Evolutionary conservation across 2,888 invertebrate genomes (phyloP).

Genomic region (Chrysolina oricalcia): DNA sequence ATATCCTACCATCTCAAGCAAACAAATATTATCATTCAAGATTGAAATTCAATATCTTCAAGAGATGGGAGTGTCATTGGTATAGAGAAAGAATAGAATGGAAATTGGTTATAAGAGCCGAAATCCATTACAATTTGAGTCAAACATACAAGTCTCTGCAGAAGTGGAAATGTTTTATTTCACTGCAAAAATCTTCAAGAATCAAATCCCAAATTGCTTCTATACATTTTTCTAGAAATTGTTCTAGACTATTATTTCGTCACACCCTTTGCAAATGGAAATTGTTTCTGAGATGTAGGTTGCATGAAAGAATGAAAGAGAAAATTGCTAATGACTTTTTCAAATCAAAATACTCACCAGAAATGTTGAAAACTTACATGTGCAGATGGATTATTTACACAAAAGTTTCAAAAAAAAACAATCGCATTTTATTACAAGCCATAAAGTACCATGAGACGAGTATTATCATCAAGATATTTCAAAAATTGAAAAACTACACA

Average conservation of each 20-base stretch:
- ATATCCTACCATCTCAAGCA: slow-evolving; percentile 60
- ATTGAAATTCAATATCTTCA: slow-evolving; percentile 54
- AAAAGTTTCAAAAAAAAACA: slow-evolving; percentile 44
- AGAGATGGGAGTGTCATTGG: slow-evolving; percentile 56
- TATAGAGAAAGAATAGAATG: slow-evolving; percentile 60
- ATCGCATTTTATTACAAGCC: slow-evolving; percentile 41
- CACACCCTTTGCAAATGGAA: slow-evolving; percentile 56
- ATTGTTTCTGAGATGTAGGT: slow-evolving; percentile 48
- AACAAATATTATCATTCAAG: slow-evolving; percentile 48
- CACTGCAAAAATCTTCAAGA: slow-evolving; percentile 44
- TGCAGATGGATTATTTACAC: slow-evolving; percentile 57
- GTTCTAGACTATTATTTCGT: slow-evolving; percentile 46
- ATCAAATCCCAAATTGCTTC: slow-evolving; percentile 56
- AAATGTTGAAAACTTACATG: slow-evolving; percentile 54
- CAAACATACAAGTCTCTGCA: slow-evolving; percentile 54
- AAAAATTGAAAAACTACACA: slow-evolving; percentile 35
- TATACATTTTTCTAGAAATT: slow-evolving; percentile 56
- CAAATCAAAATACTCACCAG: slow-evolving; percentile 55
- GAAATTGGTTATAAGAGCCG: slow-evolving; percentile 60
- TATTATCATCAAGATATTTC: slow-evolving; percentile 39
- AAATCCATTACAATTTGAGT: slow-evolving; percentile 59
- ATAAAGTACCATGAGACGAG: slow-evolving; percentile 46
- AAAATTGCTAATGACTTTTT: slow-evolving; percentile 56
- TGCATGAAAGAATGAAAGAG: slow-evolving; percentile 49
- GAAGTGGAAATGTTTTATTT: slow-evolving; percentile 56